Evolutionary conservation across 2,113 vertebrate species (phyloP), one percentile per base, ranked within the genome.

Genomic region (Sander vitreus): DNA sequence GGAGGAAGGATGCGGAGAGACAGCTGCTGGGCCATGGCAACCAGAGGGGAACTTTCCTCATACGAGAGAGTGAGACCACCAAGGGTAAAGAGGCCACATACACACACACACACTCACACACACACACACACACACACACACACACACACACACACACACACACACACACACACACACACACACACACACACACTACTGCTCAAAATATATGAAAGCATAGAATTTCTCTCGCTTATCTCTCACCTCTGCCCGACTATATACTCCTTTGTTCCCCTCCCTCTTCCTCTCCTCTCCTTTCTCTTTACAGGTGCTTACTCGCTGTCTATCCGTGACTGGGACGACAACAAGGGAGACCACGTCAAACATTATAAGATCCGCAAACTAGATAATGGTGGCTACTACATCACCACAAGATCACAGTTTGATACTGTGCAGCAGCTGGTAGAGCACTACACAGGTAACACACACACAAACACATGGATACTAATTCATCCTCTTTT

Each of bases 331-430:
- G 98, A 99, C 85, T 99, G 97, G 96, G 98, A 99, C 0, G 96
- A 97, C 43, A 90, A 73, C 64, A 98, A 97, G 83, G 97, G 97
- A 0, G 96, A 99, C 68, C 98, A 99, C 0, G 96, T 99, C 63
- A 99, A 99, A 91, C 98, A 99, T 95, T 99, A 99, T 93, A 99
- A 99, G 92, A 98, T 99, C 85, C 96, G 98, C 33, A 99, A 99
- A 67, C 93, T 99, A 88, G 98, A 99, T 89, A 98, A 91, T 0
- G 98, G 98, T 0, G 98, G 98, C 23, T 99, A 97, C 93, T 99
- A 99, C 93, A 99, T 99, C 95, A 99, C 98, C 84, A 99, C 98
- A 0, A 93, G 98, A 0, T 96, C 96, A 19, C 98, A 99, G 95
- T 99, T 99, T 11, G 94, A 95, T 73, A 96, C 96, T 0, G 95